Evolutionary conservation across 2,113 vertebrate genomes (phyloP).

Genomic region (Chionomys nivalis): DNA sequence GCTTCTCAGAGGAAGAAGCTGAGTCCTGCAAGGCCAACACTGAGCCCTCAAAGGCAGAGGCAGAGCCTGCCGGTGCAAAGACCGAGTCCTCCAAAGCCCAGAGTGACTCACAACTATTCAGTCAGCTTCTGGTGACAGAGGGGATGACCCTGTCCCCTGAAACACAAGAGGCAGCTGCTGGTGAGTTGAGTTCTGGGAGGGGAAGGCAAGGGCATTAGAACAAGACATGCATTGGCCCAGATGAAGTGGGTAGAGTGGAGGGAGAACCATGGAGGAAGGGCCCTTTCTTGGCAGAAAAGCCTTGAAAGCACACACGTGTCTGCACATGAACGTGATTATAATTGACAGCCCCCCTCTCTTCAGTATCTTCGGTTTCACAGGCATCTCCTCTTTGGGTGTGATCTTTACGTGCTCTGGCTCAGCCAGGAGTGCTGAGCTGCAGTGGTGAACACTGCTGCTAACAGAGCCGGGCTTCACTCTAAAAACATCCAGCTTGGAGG

Average conservation of each 20-base stretch:
- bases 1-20: constrained; percentile 77
- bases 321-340: background rate
- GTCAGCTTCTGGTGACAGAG: constrained; percentile 89
- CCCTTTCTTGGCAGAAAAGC: background rate
- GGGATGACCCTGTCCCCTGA: constrained; percentile 84
- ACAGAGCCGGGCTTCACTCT: background rate
- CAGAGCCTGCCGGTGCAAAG: constrained; percentile 87
- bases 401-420: background rate
- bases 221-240: fast-evolving
- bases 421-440: background rate
- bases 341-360: background rate
- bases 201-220: background rate
- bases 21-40: constrained; percentile 83
- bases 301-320: background rate
- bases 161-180: constrained; percentile 89
- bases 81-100: background rate
- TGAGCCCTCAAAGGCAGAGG: background rate
- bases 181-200: constrained; percentile 73
- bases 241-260: background rate
- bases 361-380: background rate
- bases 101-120: constrained; percentile 84
- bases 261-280: background rate
- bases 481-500: background rate
- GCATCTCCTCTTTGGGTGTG: background rate
- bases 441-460: background rate